These are phyloP conservation scores for Sebastes oblongus DNA, from an alignment of 2,797 vertebrate species.

Conservation along the genomic window DNA sequence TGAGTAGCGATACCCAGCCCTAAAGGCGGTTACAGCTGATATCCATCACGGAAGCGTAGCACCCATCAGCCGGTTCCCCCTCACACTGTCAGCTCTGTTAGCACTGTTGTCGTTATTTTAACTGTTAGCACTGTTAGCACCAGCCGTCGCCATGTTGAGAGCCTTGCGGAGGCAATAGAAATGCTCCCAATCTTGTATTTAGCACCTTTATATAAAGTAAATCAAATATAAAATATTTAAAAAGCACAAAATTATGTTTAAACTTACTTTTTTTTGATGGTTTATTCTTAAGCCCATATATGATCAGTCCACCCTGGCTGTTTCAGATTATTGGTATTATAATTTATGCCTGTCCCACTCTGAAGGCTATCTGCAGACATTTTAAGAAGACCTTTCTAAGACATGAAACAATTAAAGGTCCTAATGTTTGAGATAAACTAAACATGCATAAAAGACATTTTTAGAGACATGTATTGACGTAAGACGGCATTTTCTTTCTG, in stretches of 20 bases:
- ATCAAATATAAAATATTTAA: too few relatives aligned
- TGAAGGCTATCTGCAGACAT: too few relatives aligned
- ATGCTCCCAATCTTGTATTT: too few relatives aligned
- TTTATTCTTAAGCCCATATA: background rate
- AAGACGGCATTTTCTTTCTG: background rate
- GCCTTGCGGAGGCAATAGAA: too few relatives aligned
- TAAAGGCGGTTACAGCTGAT: background rate
- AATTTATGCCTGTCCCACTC: background rate
- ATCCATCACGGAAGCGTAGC: too few relatives aligned
- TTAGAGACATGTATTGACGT: background rate
- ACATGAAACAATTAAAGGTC: background rate
- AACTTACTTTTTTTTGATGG: background rate
- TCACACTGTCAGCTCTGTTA: too few relatives aligned
- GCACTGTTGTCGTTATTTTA: too few relatives aligned
- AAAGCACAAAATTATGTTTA: background rate
- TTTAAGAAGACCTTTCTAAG: background rate
- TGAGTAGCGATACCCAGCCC: background rate
- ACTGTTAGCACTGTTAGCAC: too few relatives aligned
- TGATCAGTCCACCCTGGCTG: background rate
- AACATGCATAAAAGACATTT: background rate
- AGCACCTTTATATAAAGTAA: too few relatives aligned
- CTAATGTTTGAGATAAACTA: background rate
- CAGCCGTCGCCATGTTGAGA: too few relatives aligned
- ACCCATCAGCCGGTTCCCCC: too few relatives aligned
- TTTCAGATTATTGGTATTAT: background rate